Evolutionary conservation across 2,888 invertebrate species (phyloP), one percentile per base, ranked within the genome.

Genomic region (Cheilosia soror): DNA sequence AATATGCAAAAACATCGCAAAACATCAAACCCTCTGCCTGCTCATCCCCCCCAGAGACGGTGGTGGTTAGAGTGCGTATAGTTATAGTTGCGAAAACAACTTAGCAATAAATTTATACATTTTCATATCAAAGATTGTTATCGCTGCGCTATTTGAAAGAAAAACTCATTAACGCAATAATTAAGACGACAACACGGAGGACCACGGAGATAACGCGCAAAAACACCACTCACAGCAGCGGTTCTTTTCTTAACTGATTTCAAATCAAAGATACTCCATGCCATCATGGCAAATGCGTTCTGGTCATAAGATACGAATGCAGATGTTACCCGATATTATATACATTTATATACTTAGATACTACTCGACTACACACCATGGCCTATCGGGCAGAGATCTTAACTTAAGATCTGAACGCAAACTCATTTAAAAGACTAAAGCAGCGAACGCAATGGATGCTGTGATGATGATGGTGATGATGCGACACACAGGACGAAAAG

Each of bases 141-240:
- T 83, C 49, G 55, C 66, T 62, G 63, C 62, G 66, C 78, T 79
- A 83, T 79, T 83, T 88, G 89, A 90, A 90, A 89, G 88, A 89
- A 90, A 90, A 90, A 90, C 90, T 90, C 90, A 90, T 90, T 90
- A 90, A 90, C 90, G 90, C 90, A 90, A 90, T 90, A 90, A 90
- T 90, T 90, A 90, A 90, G 90, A 90, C 90, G 90, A 90, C 90
- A 90, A 90, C 90, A 90, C 90, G 90, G 90, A 89, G 89, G 79
- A 79, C 68, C 73, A 49, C 44, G 88, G 89, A 90, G 90, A 90
- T 90, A 90, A 90, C 87, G 87, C 72, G 86, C 79, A 85, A 76
- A 65, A 80, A 55, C 77, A 80, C 53, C 63, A 83, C 62, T 80
- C 75, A 76, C 80, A 77, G 68, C 62, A 60, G 72, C 71, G 49